Evolutionary conservation across 2,113 vertebrate genomes (phyloP).

Genomic region (Oceanites oceanicus): DNA sequence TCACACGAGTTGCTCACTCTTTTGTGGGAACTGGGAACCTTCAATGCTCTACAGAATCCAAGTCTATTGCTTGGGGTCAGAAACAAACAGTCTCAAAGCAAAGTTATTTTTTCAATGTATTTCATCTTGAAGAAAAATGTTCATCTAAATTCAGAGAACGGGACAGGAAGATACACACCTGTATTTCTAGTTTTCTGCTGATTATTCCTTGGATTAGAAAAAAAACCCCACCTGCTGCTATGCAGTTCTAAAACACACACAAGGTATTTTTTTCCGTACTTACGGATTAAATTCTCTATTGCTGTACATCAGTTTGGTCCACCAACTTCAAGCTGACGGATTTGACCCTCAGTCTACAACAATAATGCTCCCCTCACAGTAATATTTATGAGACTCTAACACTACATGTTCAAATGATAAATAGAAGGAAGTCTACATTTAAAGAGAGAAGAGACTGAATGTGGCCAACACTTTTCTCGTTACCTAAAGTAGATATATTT

Average conservation of each 20-base stretch:
- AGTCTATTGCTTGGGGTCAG: not conserved
- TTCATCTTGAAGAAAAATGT: not conserved
- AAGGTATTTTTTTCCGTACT: not conserved
- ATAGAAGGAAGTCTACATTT: not conserved
- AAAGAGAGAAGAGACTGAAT: not conserved
- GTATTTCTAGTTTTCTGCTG: not conserved
- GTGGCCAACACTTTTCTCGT: not conserved
- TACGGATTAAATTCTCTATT: not conserved
- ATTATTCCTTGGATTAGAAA: not conserved
- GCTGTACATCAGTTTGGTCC: not conserved
- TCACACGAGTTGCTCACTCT: not conserved
- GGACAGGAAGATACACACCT: not conserved
- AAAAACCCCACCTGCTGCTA: not conserved
- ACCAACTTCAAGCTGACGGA: fast-evolving
- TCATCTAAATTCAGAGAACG: not conserved
- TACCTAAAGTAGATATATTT: not conserved
- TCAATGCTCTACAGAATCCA: not conserved
- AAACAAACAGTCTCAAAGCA: not conserved
- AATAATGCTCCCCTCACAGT: not conserved
- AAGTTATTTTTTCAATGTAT: not conserved
- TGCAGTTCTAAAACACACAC: not conserved
- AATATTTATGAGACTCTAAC: not conserved
- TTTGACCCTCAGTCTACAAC: not conserved
- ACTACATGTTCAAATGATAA: not conserved
- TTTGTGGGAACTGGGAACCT: not conserved